Evolutionary conservation across 1,140 invertebrate genomes (phyloP).

Genomic region (Saxidomus purpurata): DNA sequence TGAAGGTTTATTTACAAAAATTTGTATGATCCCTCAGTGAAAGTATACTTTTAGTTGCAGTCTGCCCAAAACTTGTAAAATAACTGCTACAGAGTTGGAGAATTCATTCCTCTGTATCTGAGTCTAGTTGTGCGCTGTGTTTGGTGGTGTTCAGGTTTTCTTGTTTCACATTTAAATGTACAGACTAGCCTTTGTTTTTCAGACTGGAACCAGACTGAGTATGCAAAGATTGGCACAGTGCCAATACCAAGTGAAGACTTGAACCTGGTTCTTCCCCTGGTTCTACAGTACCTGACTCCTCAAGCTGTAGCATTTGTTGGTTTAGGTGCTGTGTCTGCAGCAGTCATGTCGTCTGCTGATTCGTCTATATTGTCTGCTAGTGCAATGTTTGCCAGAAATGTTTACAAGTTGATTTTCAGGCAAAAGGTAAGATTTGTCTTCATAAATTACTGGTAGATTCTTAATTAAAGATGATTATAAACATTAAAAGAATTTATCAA

Average conservation of each 20-base stretch:
- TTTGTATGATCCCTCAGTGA: too few species aligned
- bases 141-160: too few species aligned
- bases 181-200: slow-evolving; percentile 90
- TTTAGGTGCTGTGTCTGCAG: slow-evolving; percentile 98
- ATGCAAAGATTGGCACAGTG: slow-evolving; percentile 90
- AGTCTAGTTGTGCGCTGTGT: too few species aligned
- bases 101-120: too few species aligned
- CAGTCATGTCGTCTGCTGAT: slow-evolving; percentile 99
- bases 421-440: slow-evolving; percentile 89
- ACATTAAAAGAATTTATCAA: too few species aligned
- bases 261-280: slow-evolving; percentile 97
- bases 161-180: too few species aligned
- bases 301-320: slow-evolving; percentile 97
- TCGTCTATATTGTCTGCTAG: slow-evolving; percentile 98
- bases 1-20: too few species aligned
- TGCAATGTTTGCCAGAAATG: slow-evolving; percentile 99
- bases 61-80: too few species aligned
- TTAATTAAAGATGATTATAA: too few species aligned
- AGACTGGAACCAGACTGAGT: slow-evolving; percentile 97
- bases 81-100: too few species aligned
- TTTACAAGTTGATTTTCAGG: slow-evolving; percentile 98
- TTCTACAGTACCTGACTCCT: slow-evolving; percentile 97
- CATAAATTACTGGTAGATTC: too few species aligned
- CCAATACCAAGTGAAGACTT: slow-evolving; percentile 90
- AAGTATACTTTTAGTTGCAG: too few species aligned